Evolutionary conservation across 1,140 invertebrate species (phyloP).

Genomic region (Ceratoteleas bidentatus): DNA sequence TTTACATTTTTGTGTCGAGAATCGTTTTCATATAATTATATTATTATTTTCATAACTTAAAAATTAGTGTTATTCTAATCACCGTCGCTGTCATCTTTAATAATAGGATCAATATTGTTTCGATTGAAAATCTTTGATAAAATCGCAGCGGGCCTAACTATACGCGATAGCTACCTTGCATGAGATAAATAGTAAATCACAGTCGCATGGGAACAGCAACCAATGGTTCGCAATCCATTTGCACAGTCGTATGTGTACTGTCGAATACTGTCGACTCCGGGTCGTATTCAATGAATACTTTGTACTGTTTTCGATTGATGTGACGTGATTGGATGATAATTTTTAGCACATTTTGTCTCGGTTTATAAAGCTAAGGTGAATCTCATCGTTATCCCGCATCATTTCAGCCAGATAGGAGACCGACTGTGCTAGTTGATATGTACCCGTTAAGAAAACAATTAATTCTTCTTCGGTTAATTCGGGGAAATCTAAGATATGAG

Average conservation of each 20-base stretch:
- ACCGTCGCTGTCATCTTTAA: background rate
- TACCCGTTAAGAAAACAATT: constrained; percentile 12
- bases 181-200: constrained; percentile 12
- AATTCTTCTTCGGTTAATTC: constrained; percentile 14
- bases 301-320: constrained; percentile 10
- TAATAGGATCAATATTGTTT: background rate
- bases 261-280: background rate
- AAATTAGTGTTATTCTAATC: too few species aligned
- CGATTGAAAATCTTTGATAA: background rate
- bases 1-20: too few species aligned
- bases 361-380: constrained; percentile 13
- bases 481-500: constrained; percentile 13
- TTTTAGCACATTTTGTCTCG: constrained; percentile 4
- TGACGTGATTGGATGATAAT: constrained; percentile 8
- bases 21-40: too few species aligned
- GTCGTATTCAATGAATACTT: constrained; percentile 8
- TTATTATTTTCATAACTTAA: too few species aligned
- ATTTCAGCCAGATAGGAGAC: constrained; percentile 5
- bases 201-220: constrained; percentile 17
- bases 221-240: constrained; percentile 9
- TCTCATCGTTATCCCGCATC: constrained; percentile 15
- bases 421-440: too few species aligned
- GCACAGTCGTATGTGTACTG: constrained; percentile 6
- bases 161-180: constrained; percentile 10
- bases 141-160: constrained; percentile 4